Conservation (phyloP, 1,140 invertebrate species). For the Solen grandis region DNA sequence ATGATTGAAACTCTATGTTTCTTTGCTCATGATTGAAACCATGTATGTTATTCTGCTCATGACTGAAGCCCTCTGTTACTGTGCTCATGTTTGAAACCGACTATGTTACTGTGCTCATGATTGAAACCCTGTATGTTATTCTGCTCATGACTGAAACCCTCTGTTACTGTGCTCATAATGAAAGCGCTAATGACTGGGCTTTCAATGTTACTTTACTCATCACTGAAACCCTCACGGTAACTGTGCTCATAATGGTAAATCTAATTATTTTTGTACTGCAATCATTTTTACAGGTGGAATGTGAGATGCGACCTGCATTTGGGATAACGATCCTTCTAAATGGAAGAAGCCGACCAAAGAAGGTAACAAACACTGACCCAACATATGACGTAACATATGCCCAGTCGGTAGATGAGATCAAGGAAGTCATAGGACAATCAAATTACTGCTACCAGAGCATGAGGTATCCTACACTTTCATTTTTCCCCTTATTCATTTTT, state of each 20-base stretch:
- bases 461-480: constrained; percentile 8
- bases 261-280: too few relatives aligned
- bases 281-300: constrained; percentile 29
- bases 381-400: constrained; percentile 7
- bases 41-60: too few relatives aligned
- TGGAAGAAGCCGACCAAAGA: neutral
- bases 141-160: neutral
- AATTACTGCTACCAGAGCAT: constrained; percentile 34
- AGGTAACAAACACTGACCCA: neutral
- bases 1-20: too few relatives aligned
- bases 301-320: constrained; percentile 28
- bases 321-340: constrained; percentile 25
- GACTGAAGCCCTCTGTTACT: too few relatives aligned
- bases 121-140: neutral
- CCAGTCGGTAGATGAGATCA: constrained; percentile 10
- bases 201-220: neutral
- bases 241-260: too few relatives aligned
- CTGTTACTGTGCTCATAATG: neutral
- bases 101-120: neutral
- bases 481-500: neutral
- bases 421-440: neutral
- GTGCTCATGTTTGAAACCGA: neutral
- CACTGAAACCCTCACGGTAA: too few relatives aligned
- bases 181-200: neutral
- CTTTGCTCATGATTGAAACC: too few relatives aligned